These are phyloP conservation scores for Hipposideros larvatus DNA, from an alignment of 2,797 vertebrate genomes.

Conservation along the genomic window DNA sequence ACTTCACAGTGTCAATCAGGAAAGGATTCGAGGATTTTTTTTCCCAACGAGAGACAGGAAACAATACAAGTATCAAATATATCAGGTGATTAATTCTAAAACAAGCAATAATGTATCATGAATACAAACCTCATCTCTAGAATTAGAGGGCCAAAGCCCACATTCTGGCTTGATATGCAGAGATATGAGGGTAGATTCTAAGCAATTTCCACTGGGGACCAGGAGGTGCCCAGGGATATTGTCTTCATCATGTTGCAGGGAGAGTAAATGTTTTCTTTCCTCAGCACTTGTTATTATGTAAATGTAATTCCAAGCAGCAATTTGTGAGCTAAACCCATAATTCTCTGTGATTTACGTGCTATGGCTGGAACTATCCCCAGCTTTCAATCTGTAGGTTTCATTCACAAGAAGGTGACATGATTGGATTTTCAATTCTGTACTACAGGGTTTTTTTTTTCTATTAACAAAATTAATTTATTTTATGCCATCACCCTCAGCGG, in stretches of 20 bases:
- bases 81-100: neutral
- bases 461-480: constrained; percentile 14
- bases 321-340: constrained; percentile 33
- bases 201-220: neutral
- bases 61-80: constrained; percentile 2
- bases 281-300: neutral
- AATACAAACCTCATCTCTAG: neutral
- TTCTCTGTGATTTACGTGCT: constrained; percentile 26
- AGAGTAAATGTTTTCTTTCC: neutral
- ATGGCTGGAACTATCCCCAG: neutral
- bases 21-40: neutral
- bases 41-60: neutral
- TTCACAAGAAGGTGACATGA: neutral
- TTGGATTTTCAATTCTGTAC: constrained; percentile 16
- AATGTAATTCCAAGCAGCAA: neutral
- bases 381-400: constrained; percentile 31
- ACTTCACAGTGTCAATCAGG: neutral
- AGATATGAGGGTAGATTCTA: neutral
- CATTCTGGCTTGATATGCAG: neutral
- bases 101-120: neutral
- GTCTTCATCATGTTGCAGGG: neutral
- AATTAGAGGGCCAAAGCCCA: neutral
- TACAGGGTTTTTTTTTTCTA: constrained; percentile 27
- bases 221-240: neutral
- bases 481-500: neutral